Conservation (phyloP, 2,888 invertebrate species). For the Achlya flavicornis region DNA sequence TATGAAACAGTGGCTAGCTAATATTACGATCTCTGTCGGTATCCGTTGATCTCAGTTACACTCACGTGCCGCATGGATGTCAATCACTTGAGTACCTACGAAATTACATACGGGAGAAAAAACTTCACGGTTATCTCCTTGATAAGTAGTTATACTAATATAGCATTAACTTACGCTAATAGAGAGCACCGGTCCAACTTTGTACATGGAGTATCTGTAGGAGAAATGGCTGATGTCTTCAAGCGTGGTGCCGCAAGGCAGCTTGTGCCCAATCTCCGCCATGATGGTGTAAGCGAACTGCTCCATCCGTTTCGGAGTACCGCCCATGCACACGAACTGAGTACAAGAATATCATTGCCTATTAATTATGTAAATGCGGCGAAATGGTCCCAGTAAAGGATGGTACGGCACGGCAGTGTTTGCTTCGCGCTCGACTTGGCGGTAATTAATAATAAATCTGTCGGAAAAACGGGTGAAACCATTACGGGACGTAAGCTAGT, state of each 20-base stretch:
- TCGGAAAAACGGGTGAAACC: too few relatives aligned
- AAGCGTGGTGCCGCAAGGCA: constrained; percentile 94
- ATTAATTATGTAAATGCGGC: too few relatives aligned
- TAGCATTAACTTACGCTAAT: constrained; percentile 88
- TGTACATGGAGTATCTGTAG: constrained; percentile 97
- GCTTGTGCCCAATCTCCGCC: constrained; percentile 94
- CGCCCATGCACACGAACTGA: constrained; percentile 98
- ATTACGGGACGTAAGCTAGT: too few relatives aligned
- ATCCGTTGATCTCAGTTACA: background rate
- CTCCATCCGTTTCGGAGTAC: constrained; percentile 97
- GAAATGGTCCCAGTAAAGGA: too few relatives aligned
- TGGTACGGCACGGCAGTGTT: too few relatives aligned
- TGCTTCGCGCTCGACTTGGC: too few relatives aligned
- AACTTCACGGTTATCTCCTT: background rate
- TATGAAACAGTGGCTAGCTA: constrained; percentile 29
- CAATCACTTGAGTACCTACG: too few relatives aligned
- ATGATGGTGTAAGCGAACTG: constrained; percentile 95
- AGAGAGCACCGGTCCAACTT: constrained; percentile 94
- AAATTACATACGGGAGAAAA: too few relatives aligned
- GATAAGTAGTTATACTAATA: background rate
- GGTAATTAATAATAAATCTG: too few relatives aligned
- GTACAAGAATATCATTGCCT: constrained; percentile 35
- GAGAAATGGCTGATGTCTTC: constrained; percentile 96
- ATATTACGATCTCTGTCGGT: constrained; percentile 1
- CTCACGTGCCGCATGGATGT: background rate